Base-by-base conservation (phyloP, 2,113 vertebrate genomes). In the Centrocercus urophasianus region DNA sequence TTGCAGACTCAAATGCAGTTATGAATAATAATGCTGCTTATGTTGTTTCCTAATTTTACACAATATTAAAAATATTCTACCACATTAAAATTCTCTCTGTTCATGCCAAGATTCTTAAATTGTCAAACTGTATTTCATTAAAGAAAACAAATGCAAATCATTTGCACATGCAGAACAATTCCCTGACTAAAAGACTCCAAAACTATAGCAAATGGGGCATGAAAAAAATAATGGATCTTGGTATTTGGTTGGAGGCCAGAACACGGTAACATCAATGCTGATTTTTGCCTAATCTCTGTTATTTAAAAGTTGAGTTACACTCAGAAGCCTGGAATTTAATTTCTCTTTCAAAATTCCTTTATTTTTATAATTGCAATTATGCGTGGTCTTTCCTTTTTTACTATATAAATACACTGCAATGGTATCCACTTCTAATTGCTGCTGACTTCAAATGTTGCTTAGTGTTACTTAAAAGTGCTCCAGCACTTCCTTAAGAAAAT, bases 1-100 rank as follows among this genome's bases (percentile, higher is more conserved):
- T 54, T 93, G 61, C 30, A 95, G 82, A 86, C 90, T 91, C 72
- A 86, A 94, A 95, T 57, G 76, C 85, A 94, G 45, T 88, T 92
- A 82, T 63, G 70, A 47, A 82, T 93, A 96, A 96, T 95, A 84
- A 84, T 52, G 75, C 47, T 10, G 57, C n/a, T 94, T 93, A 61
- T 91, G 85, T 61, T 80, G 73, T 48, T 88, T 87, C 76, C 43
- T 92, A 75, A 93, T 94, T 96, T 91, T 72, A 59, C 61, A 43
- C 47, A 93, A 78, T 81, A 90, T 84, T 84, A 88, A 70, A 94
- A 95, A 74, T 77, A 88, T 71, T 88, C 48, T 69, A 64, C 93
- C 83, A 69, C 52, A 79, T 88, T 91, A 84, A 95, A 93, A 88
- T 91, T 86, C 88, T 32, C 93, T 25, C 48, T 69, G 30, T 40